These are phyloP conservation scores for Panzeria rudis DNA, from an alignment of 2,888 invertebrate species.

Conservation along the genomic window DNA sequence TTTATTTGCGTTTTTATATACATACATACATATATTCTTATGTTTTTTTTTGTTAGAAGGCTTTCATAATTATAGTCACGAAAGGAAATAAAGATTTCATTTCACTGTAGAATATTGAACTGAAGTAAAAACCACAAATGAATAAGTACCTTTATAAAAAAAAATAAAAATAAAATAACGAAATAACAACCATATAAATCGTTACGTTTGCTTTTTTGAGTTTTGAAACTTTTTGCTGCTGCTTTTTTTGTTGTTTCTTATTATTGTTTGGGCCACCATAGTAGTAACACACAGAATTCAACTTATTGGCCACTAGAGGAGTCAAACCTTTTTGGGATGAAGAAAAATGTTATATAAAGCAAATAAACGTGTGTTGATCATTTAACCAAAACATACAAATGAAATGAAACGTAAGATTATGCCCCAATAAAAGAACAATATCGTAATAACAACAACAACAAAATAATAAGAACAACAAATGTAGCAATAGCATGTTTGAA, in stretches of 20 bases:
- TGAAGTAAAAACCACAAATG: constrained; percentile 50
- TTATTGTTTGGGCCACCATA: constrained; percentile 62
- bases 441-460: constrained; percentile 38
- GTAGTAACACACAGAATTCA: constrained; percentile 49
- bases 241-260: background rate
- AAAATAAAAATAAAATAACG: constrained; percentile 6
- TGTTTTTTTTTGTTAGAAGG: constrained; percentile 18
- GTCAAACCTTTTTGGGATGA: constrained; percentile 46
- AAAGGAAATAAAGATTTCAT: constrained; percentile 77
- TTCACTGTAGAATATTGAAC: constrained; percentile 63
- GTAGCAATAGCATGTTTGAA: constrained; percentile 6
- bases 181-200: constrained; percentile 63
- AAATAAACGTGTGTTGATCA: constrained; percentile 70
- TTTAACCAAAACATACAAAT: constrained; percentile 52
- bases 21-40: background rate
- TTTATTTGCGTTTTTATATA: constrained; percentile 10
- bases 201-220: constrained; percentile 47
- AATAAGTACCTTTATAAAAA: constrained; percentile 25
- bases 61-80: constrained; percentile 81
- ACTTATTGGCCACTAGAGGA: constrained; percentile 57
- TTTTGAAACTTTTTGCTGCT: constrained; percentile 10
- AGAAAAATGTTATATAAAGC: constrained; percentile 19
- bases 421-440: constrained; percentile 65
- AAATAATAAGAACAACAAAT: constrained; percentile 42
- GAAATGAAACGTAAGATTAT: constrained; percentile 52